Conservation (phyloP, 1,140 invertebrate species). For the Drosophila pallidifrons region DNA sequence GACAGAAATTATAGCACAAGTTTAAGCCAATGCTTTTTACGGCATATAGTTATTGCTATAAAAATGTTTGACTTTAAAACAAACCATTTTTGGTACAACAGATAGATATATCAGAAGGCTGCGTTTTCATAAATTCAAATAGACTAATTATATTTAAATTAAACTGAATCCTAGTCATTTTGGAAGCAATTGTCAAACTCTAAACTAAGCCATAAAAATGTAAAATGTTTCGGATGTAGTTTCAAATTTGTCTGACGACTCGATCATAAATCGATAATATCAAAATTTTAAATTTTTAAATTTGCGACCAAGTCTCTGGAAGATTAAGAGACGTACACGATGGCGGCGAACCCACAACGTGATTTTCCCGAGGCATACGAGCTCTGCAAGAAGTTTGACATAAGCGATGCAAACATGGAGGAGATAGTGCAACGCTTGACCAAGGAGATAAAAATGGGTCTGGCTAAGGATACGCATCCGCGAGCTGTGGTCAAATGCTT, state of each 20-base stretch:
- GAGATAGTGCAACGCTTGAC: constrained; percentile 91
- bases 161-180: background rate
- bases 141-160: background rate
- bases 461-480: constrained; percentile 91
- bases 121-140: too few species aligned
- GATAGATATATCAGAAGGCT: too few species aligned
- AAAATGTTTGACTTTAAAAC: too few species aligned
- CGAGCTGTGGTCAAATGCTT: constrained; percentile 91
- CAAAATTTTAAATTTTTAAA: constrained; percentile 31
- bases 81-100: too few species aligned
- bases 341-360: background rate
- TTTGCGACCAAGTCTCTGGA: background rate
- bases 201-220: too few species aligned
- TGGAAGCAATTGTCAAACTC: background rate
- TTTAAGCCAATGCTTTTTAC: too few species aligned
- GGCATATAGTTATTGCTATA: too few species aligned
- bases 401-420: constrained; percentile 89
- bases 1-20: too few species aligned
- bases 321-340: too few species aligned
- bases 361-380: constrained; percentile 12
- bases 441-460: constrained; percentile 92
- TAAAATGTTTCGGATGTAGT: constrained; percentile 12
- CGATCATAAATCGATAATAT: constrained; percentile 5
- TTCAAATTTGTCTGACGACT: constrained; percentile 17
- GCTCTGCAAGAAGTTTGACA: constrained; percentile 41